Conservation (phyloP, 2,113 vertebrate species). For the Cercocebus atys region DNA sequence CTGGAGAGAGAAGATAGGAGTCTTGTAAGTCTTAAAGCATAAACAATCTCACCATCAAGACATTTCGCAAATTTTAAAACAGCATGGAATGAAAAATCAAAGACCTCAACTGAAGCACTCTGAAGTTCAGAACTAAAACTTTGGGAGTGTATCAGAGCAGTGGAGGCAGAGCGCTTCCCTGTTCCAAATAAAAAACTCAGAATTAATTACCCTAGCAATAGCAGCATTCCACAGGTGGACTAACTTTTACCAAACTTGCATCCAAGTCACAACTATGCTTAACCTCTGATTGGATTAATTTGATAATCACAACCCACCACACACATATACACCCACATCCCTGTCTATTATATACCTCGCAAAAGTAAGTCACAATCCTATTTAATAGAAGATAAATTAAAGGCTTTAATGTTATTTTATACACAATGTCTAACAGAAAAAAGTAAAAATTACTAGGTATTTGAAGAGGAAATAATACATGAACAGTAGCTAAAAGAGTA, state of each 20-base stretch:
- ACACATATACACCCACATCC: fast-evolving
- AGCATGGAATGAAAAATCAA: neutral
- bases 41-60: neutral
- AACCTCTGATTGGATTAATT: neutral
- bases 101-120: neutral
- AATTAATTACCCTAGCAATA: neutral
- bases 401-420: neutral
- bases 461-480: neutral
- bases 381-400: neutral
- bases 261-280: too few species aligned
- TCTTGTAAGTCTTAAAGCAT: neutral
- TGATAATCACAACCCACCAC: neutral
- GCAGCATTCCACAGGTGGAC: too few species aligned
- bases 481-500: neutral
- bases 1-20: neutral
- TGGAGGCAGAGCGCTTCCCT: neutral
- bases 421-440: neutral
- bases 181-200: neutral
- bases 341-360: neutral
- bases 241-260: neutral
- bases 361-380: neutral
- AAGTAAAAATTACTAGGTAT: neutral
- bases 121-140: neutral
- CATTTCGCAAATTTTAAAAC: neutral
- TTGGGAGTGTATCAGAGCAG: neutral